Evolutionary conservation across 2,888 invertebrate genomes (phyloP).

Genomic region (Sisyra terminalis): DNA sequence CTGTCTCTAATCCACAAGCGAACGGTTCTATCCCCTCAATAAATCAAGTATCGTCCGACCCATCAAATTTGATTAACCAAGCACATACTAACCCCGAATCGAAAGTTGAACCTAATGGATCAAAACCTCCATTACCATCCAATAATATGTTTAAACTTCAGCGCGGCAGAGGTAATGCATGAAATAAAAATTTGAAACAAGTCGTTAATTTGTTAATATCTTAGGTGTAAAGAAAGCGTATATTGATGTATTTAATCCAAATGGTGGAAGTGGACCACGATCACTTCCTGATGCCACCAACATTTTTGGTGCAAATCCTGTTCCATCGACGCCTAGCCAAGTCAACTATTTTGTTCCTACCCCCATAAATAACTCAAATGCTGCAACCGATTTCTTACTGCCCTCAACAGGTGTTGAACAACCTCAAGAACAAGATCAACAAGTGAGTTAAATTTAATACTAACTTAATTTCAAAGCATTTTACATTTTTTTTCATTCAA

Average conservation of each 20-base stretch:
- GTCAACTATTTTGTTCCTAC: conserved; percentile 37
- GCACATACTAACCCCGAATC: conserved; percentile 17
- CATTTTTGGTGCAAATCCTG: conserved; percentile 13
- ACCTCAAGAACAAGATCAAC: too few relatives aligned
- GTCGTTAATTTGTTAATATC: not conserved
- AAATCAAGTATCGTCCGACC: conserved; percentile 8
- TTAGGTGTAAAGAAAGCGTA: conserved; percentile 70
- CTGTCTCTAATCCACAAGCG: not conserved
- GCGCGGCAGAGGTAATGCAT: conserved; percentile 44
- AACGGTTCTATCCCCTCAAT: conserved; percentile 3
- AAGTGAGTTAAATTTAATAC: too few relatives aligned
- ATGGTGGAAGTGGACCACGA: conserved; percentile 26
- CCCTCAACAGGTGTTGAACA: conserved; percentile 18
- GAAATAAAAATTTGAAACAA: not conserved
- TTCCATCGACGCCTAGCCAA: conserved; percentile 23
- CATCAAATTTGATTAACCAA: conserved; percentile 3
- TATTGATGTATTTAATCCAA: conserved; percentile 77
- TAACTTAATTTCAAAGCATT: too few relatives aligned
- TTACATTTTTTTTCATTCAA: too few relatives aligned
- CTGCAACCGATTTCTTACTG: conserved; percentile 37
- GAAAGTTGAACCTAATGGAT: conserved; percentile 9
- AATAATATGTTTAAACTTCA: conserved; percentile 69
- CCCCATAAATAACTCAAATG: conserved; percentile 33
- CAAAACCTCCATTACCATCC: conserved; percentile 17
- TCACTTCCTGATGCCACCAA: conserved; percentile 6